phyloP scores from a whole-genome alignment of 1,140 invertebrate genomes.

The Odontomachus brunneus region DNA sequence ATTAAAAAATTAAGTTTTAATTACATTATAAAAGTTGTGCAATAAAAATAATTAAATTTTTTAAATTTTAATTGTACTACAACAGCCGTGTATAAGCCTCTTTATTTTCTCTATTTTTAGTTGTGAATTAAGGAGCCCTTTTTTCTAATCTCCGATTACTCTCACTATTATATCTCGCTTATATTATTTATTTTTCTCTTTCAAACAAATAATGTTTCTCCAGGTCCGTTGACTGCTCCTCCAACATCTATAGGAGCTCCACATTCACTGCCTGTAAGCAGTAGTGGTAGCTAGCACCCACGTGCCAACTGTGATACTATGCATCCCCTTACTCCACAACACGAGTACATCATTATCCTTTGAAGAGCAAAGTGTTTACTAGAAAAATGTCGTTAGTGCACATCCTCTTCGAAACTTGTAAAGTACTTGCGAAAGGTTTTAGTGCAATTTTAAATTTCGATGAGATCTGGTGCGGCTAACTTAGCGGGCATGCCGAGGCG shows the following conservation, averaged over 20 bases:
- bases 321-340: constrained; percentile 79
- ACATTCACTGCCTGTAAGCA: constrained; percentile 84
- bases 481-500: constrained; percentile 72
- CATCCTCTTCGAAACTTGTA: constrained; percentile 75
- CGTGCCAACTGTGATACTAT: constrained; percentile 85
- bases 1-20: no score
- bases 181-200: no score
- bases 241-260: constrained; percentile 83
- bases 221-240: constrained; percentile 83
- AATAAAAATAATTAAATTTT: no score
- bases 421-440: constrained; percentile 79
- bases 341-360: constrained; percentile 83
- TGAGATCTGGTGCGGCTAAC: constrained; percentile 76
- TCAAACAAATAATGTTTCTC: constrained; percentile 38
- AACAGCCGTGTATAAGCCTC: no score
- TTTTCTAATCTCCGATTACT: no score
- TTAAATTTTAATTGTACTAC: no score
- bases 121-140: no score
- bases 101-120: no score
- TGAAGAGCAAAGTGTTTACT: constrained; percentile 73
- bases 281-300: constrained; percentile 85
- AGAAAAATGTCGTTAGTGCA: constrained; percentile 71
- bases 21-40: no score
- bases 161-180: no score
- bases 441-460: constrained; percentile 82